Evolutionary conservation across 2,888 invertebrate species (phyloP).

Genomic region (Drosophila siamana): DNA sequence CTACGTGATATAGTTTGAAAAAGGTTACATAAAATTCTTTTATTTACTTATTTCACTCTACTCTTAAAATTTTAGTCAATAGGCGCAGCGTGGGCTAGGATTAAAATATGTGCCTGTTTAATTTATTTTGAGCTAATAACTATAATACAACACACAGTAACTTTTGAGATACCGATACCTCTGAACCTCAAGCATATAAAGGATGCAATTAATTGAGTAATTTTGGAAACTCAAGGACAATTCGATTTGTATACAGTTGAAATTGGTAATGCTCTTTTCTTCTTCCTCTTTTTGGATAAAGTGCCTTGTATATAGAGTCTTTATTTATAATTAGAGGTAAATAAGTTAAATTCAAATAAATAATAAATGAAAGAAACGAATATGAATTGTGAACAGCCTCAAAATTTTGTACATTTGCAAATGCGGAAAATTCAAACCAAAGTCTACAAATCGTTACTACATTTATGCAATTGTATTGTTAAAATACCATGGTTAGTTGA

Average conservation of each 20-base stretch:
- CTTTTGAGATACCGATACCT: conserved; percentile 9
- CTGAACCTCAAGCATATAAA: conserved; percentile 7
- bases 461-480: conserved; percentile 37
- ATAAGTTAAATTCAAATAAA: conserved; percentile 27
- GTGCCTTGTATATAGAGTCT: conserved; percentile 63
- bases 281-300: conserved; percentile 39
- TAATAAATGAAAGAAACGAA: conserved; percentile 3
- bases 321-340: conserved; percentile 54
- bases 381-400: conserved; percentile 27
- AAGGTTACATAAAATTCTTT: neutral
- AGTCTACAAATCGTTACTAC: conserved; percentile 53
- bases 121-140: conserved; percentile 6
- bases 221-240: conserved; percentile 1
- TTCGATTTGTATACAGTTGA: conserved; percentile 1
- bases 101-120: conserved; percentile 3
- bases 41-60: neutral
- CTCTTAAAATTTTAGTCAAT: neutral
- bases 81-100: conserved; percentile 1
- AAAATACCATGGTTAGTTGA: conserved; percentile 32
- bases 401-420: conserved; percentile 35
- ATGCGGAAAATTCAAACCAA: conserved; percentile 59
- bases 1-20: conserved; percentile 20
- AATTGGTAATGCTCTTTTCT: conserved; percentile 16
- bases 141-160: conserved; percentile 1
- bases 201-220: conserved; percentile 8